phyloP scores from a whole-genome alignment of 2,797 vertebrate genomes.

The Microchirus variegatus region DNA sequence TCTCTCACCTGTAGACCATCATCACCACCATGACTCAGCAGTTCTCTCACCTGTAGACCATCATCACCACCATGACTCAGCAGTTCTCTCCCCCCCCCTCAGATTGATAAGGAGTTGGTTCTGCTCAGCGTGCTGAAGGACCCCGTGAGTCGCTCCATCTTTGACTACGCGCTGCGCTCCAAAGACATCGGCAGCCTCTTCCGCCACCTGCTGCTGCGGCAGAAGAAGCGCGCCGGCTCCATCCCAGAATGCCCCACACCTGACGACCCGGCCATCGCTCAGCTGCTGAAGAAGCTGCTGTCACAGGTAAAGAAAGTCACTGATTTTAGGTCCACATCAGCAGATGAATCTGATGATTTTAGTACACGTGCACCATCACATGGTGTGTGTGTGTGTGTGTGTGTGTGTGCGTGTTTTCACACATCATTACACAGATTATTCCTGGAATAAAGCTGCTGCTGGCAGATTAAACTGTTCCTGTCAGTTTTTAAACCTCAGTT shows the following conservation, averaged over 20 bases:
- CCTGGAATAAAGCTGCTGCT: too few species aligned
- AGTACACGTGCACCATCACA: too few species aligned
- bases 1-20: too few species aligned
- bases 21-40: not conserved
- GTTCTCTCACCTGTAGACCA: too few species aligned
- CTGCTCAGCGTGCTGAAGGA: constrained; percentile 95
- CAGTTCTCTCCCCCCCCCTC: constrained; percentile 17
- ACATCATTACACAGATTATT: too few species aligned
- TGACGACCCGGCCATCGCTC: constrained; percentile 92
- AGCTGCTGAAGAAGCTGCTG: constrained; percentile 95
- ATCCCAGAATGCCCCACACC: constrained; percentile 90
- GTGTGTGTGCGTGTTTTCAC: too few species aligned
- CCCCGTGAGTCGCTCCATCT: constrained; percentile 95
- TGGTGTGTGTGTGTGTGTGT: too few species aligned
- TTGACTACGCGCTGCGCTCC: constrained; percentile 95
- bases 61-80: not conserved
- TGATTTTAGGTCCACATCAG: too few species aligned
- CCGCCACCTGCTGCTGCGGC: constrained; percentile 91
- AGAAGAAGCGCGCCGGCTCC: constrained; percentile 89
- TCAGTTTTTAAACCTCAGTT: too few species aligned
- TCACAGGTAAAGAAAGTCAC: constrained; percentile 85
- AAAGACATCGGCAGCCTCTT: constrained; percentile 95
- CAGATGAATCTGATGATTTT: too few species aligned
- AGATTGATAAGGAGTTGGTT: constrained; percentile 98
- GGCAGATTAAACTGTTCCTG: too few species aligned